These are phyloP conservation scores for Drosophila sturtevanti DNA, from an alignment of 1,140 invertebrate species.

Conservation along the genomic window DNA sequence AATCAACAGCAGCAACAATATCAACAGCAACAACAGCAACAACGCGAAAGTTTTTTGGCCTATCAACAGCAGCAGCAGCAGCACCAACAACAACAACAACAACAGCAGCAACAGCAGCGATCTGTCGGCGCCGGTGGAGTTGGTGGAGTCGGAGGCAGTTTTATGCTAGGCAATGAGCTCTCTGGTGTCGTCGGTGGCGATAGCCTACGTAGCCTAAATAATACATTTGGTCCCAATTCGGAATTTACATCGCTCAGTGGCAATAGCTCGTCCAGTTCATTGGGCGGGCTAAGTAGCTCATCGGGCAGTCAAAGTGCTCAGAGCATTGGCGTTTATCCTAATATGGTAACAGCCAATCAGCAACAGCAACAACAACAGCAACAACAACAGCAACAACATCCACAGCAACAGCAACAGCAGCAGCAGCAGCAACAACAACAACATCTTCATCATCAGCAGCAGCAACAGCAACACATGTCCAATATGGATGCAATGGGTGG, in stretches of 20 bases:
- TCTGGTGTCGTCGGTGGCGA: constrained; percentile 71
- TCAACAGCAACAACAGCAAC: constrained; percentile 29
- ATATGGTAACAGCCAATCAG: constrained; percentile 66
- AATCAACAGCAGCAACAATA: constrained; percentile 54
- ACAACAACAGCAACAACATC: constrained; percentile 31
- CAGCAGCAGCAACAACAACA: constrained; percentile 44
- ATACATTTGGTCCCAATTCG: constrained; percentile 79
- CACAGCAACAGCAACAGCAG: constrained; percentile 32
- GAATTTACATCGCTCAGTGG: constrained; percentile 71
- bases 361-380: constrained; percentile 47
- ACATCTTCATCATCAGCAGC: constrained; percentile 52
- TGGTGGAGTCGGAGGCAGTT: constrained; percentile 47
- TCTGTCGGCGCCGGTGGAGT: constrained; percentile 29
- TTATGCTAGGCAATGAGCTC: constrained; percentile 77
- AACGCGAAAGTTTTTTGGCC: constrained; percentile 64
- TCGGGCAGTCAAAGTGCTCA: constrained; percentile 64
- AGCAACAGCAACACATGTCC: constrained; percentile 64
- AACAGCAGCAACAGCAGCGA: constrained; percentile 54
- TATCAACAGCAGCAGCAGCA: constrained; percentile 66
- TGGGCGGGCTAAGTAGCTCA: constrained; percentile 62
- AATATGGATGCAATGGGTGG: constrained; percentile 81
- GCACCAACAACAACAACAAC: constrained; percentile 44
- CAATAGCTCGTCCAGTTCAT: constrained; percentile 42
- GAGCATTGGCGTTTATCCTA: constrained; percentile 48
- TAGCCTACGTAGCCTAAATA: constrained; percentile 79